Evolutionary conservation across 1,140 invertebrate species (phyloP).

Genomic region (Drosophila pruinosa): DNA sequence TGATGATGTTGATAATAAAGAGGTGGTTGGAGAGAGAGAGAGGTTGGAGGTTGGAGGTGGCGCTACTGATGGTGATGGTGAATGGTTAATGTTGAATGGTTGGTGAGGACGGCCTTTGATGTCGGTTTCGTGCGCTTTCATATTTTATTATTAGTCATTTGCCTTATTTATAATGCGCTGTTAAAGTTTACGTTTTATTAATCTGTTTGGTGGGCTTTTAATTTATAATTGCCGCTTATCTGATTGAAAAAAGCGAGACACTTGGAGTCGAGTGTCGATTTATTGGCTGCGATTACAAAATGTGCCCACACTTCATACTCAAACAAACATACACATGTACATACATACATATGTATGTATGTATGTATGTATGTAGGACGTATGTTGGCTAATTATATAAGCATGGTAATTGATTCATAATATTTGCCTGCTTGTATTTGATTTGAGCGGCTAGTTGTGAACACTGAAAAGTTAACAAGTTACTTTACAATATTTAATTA

Average conservation of each 20-base stretch:
- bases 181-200: constrained; percentile 80
- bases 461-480: neutral
- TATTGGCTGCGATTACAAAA: constrained; percentile 69
- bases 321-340: neutral
- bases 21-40: neutral
- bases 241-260: constrained; percentile 73
- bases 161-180: constrained; percentile 77
- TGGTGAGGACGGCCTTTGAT: constrained; percentile 54
- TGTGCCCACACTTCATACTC: constrained; percentile 16
- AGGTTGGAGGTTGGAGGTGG: neutral
- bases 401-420: constrained; percentile 3
- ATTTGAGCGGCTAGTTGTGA: neutral
- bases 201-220: constrained; percentile 77
- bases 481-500: too few species aligned
- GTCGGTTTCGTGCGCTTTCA: constrained; percentile 64
- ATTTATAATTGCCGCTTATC: constrained; percentile 80
- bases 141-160: constrained; percentile 81
- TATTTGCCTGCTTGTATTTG: neutral
- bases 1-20: constrained; percentile 39
- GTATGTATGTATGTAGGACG: neutral
- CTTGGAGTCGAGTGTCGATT: constrained; percentile 75
- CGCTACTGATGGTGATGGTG: neutral
- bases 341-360: neutral
- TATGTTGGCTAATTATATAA: neutral
- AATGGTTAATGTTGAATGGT: neutral